A percentile compares a stretch with the other conserved stretches of the same genome.
phyloP scores from a whole-genome alignment of 2,888 invertebrate species.

The Lasioglossum malachurum region DNA sequence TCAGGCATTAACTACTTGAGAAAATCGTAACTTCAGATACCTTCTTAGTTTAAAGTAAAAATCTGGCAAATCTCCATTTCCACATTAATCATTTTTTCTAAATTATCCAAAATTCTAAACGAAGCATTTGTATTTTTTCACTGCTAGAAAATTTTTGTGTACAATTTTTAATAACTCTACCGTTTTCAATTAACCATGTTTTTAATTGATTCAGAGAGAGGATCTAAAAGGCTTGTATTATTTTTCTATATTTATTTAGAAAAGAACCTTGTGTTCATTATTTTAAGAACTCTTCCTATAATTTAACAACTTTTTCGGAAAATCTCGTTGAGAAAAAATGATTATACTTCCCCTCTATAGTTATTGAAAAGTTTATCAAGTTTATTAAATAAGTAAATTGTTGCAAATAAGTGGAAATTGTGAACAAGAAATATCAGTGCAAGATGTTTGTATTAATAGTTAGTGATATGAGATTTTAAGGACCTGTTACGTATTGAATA shows the following conservation, averaged over 20 bases:
- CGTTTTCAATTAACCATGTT: background rate
- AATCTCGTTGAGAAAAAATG: background rate
- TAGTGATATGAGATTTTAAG: background rate
- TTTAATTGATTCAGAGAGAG: background rate
- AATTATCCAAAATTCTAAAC: too few relatives aligned
- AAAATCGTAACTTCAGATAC: background rate
- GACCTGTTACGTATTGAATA: background rate
- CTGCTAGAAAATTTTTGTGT: background rate
- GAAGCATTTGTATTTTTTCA: background rate
- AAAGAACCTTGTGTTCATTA: background rate
- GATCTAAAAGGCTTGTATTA: background rate
- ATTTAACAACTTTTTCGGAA: background rate
- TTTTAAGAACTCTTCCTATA: background rate
- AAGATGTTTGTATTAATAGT: background rate
- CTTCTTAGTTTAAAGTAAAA: background rate
- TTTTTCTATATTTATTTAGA: background rate
- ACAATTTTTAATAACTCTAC: background rate
- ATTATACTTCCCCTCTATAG: background rate
- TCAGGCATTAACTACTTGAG: background rate
- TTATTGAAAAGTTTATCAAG: background rate
- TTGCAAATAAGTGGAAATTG: background rate
- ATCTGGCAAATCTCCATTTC: background rate
- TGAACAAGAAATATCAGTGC: background rate
- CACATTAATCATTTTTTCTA: background rate
- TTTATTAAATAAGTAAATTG: background rate